These are phyloP conservation scores for Cerastis rubricosa DNA, from an alignment of 2,888 invertebrate species.

Conservation along the genomic window DNA sequence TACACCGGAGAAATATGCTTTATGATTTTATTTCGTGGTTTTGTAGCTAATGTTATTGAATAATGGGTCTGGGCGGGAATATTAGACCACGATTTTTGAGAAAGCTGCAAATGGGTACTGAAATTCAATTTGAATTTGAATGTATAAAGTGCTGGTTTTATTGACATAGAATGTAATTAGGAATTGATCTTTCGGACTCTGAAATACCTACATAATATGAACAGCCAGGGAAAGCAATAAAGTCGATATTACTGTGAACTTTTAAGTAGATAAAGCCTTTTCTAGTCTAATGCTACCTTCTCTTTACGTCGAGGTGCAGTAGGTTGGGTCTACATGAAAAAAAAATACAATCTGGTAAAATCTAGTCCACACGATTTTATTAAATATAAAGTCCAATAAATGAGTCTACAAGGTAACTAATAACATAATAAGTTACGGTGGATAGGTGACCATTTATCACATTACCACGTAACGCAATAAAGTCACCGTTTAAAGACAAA, in stretches of 20 bases:
- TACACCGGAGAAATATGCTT: slow-evolving; percentile 57
- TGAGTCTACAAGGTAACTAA: slow-evolving; percentile 8
- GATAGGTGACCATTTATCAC: slow-evolving; percentile 46
- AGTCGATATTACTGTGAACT: neutral
- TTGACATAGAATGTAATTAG: neutral
- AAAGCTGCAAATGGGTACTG: neutral
- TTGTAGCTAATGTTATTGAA: slow-evolving; percentile 26
- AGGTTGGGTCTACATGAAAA: neutral
- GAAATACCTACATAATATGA: neutral
- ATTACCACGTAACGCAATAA: slow-evolving; percentile 54
- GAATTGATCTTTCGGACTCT: neutral
- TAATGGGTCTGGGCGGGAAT: slow-evolving; percentile 14
- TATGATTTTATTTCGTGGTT: slow-evolving; percentile 50
- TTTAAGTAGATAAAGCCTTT: neutral
- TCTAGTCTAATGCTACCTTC: neutral
- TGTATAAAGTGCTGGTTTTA: neutral
- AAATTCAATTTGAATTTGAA: neutral
- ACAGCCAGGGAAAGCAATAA: neutral
- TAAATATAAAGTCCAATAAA: slow-evolving; percentile 34
- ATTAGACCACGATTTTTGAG: neutral
- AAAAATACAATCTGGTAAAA: neutral
- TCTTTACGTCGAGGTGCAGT: neutral
- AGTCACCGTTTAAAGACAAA: slow-evolving; percentile 54
- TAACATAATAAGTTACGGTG: slow-evolving; percentile 41
- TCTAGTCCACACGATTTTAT: neutral